These are phyloP conservation scores for Asarcornis scutulata DNA, from an alignment of 2,113 vertebrate genomes.

Conservation along the genomic window DNA sequence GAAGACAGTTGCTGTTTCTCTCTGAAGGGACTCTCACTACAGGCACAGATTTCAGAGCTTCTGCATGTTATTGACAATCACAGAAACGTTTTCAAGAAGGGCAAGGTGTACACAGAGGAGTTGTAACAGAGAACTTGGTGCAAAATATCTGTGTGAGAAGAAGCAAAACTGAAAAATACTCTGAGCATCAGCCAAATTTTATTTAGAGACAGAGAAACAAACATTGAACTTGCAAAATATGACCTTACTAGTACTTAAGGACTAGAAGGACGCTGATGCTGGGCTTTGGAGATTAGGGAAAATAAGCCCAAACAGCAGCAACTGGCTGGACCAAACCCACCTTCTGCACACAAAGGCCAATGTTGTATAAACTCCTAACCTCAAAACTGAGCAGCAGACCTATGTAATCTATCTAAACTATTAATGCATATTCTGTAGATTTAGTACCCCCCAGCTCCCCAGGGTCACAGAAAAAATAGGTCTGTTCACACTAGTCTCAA, in stretches of 20 bases:
- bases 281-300: not conserved
- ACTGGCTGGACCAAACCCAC: not conserved
- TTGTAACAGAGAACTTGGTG: not conserved
- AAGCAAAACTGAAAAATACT: not conserved
- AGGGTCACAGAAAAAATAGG: not conserved
- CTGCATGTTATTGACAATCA: accelerated
- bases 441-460: not conserved
- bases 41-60: not conserved
- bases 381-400: not conserved
- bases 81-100: not conserved
- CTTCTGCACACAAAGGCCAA: not conserved
- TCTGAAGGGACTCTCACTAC: not conserved
- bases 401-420: not conserved
- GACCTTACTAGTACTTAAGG: not conserved
- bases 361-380: not conserved
- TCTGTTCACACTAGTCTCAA: not conserved
- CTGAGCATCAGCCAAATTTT: not conserved
- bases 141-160: not conserved
- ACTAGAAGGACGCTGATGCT: not conserved
- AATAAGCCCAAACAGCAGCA: not conserved
- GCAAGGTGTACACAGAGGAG: not conserved
- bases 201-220: not conserved
- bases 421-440: not conserved
- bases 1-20: not conserved
- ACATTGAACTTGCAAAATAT: not conserved